Percentiles rank a stretch among this genome's conserved stretches.
Evolutionary conservation across 2,113 vertebrate genomes (phyloP).

Genomic region (Eonycteris spelaea): DNA sequence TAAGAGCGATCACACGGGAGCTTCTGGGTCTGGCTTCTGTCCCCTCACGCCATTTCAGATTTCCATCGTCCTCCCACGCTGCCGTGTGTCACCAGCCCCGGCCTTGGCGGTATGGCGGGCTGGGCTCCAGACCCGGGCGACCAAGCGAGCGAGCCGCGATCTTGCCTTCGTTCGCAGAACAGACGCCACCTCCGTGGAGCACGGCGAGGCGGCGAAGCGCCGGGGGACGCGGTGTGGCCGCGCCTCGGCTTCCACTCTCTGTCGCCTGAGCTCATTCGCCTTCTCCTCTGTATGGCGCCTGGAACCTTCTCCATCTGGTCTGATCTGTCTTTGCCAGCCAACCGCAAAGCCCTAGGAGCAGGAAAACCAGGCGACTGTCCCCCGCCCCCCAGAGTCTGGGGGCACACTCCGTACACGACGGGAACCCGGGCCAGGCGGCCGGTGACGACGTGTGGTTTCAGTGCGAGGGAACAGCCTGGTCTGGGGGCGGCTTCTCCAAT

Average conservation of each 20-base stretch:
- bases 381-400: background rate
- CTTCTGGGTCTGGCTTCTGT: background rate
- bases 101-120: too few relatives aligned
- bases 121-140: background rate
- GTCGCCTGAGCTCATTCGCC: accelerated
- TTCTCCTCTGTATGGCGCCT: background rate
- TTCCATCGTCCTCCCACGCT: background rate
- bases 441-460: too few relatives aligned
- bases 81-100: accelerated
- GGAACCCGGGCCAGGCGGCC: accelerated
- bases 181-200: accelerated
- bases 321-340: background rate
- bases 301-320: background rate
- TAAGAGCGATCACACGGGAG: background rate
- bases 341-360: background rate
- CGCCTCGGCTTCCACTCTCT: accelerated
- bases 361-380: background rate
- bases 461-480: background rate
- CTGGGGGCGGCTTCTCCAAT: background rate
- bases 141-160: too few relatives aligned
- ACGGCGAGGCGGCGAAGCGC: background rate
- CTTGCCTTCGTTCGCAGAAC: background rate
- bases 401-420: accelerated
- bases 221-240: accelerated
- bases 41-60: accelerated